A percentile compares a stretch with the other conserved stretches of the same genome.
Evolutionary conservation across 37 sponge, comb jelly and placozoan species (phyloP).

Genomic region (Amphimedon queenslandica): DNA sequence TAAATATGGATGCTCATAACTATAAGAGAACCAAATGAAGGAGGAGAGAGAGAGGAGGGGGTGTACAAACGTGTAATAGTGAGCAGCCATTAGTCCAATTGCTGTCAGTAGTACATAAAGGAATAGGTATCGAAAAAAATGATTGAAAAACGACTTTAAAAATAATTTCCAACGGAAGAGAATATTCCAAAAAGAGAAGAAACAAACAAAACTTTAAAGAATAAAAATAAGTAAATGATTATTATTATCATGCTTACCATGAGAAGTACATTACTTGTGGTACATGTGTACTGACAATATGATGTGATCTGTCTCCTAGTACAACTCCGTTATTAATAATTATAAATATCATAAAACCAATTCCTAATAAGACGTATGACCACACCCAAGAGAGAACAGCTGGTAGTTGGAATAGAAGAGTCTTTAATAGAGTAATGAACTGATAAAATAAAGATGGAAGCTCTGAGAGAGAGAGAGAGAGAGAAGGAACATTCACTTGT

Average conservation of each 20-base stretch:
- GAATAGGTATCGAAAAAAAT: too few relatives aligned
- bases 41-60: neutral
- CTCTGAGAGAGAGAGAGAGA: neutral
- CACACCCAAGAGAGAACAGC: conserved; percentile 27
- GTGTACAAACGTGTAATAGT: conserved; percentile 52
- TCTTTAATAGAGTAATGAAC: neutral
- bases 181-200: conserved; percentile 53
- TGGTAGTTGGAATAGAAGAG: neutral
- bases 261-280: conserved; percentile 86
- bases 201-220: conserved; percentile 29
- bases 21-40: conserved; percentile 14
- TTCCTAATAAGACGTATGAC: conserved; percentile 60
- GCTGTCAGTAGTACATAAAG: too few relatives aligned
- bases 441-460: conserved; percentile 9
- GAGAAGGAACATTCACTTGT: neutral
- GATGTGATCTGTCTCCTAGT: conserved; percentile 85
- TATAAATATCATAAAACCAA: conserved; percentile 64
- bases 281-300: conserved; percentile 60
- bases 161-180: conserved; percentile 11
- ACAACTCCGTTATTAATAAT: conserved; percentile 83
- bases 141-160: neutral
- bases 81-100: conserved; percentile 16
- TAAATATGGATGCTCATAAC: conserved; percentile 82
- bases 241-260: conserved; percentile 8
- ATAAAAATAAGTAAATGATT: too few relatives aligned